A percentile compares a stretch with the other conserved stretches of the same genome.
These are phyloP conservation scores for Drosophila lacertosa DNA, from an alignment of 1,140 invertebrate species.

Conservation along the genomic window DNA sequence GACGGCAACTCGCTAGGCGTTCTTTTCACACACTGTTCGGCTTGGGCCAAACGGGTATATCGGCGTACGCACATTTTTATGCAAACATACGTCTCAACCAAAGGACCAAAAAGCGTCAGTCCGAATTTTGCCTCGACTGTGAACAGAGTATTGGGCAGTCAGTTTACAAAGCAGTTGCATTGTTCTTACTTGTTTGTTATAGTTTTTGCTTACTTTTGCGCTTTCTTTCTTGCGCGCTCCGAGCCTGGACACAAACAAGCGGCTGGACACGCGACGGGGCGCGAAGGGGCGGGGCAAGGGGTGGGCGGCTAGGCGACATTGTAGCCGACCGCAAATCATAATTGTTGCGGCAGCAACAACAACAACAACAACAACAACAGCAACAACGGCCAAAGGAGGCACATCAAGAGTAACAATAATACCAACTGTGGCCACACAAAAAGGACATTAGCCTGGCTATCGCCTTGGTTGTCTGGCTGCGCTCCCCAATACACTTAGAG, in stretches of 20 bases:
- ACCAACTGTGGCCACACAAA: constrained; percentile 56
- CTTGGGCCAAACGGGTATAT: too few species aligned
- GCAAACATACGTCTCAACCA: too few species aligned
- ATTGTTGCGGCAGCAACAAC: constrained; percentile 60
- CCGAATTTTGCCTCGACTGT: too few species aligned
- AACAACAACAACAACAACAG: constrained; percentile 33
- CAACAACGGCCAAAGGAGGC: neutral
- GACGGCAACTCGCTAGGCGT: constrained; percentile 40
- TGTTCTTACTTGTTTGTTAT: neutral
- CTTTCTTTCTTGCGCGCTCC: neutral
- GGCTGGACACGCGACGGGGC: neutral
- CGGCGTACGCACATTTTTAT: too few species aligned
- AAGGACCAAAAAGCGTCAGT: too few species aligned
- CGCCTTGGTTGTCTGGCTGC: constrained; percentile 33
- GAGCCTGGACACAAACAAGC: constrained; percentile 5
- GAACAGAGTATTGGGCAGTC: too few species aligned
- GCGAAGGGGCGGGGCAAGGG: neutral
- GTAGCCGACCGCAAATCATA: constrained; percentile 71
- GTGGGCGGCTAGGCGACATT: constrained; percentile 21
- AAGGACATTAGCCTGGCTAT: constrained; percentile 66
- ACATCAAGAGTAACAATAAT: constrained; percentile 44
- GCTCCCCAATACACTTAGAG: neutral
- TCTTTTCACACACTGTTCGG: neutral
- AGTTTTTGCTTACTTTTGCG: constrained; percentile 10
- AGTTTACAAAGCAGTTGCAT: too few species aligned